These are phyloP conservation scores for Stenolophus ochropezus DNA, from an alignment of 2,888 invertebrate species.

Conservation along the genomic window DNA sequence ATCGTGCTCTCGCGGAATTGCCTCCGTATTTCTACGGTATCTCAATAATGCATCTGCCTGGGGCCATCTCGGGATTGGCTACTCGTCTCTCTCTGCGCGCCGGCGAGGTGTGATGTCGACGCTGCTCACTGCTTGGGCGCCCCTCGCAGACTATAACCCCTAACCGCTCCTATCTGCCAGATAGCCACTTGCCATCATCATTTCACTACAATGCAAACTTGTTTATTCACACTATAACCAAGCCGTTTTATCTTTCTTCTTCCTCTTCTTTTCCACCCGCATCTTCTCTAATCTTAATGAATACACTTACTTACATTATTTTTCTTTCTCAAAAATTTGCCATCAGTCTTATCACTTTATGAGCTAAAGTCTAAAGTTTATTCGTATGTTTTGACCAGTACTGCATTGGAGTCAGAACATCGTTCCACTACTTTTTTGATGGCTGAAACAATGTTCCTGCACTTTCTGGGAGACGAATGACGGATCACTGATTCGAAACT, in stretches of 20 bases:
- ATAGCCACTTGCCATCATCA: constrained; percentile 40
- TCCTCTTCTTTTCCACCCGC: background rate
- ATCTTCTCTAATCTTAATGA: background rate
- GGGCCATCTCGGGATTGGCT: constrained; percentile 68
- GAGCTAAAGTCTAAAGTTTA: background rate
- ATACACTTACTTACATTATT: background rate
- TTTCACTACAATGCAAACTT: constrained; percentile 41
- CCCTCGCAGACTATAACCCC: constrained; percentile 57
- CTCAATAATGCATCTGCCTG: constrained; percentile 72
- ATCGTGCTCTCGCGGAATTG: constrained; percentile 74
- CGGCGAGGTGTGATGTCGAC: constrained; percentile 21
- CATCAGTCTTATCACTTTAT: background rate
- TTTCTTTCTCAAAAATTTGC: background rate
- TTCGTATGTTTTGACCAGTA: no score
- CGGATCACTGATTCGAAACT: no score
- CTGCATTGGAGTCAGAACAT: no score
- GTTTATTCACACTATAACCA: constrained; percentile 31
- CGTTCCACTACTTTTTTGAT: no score
- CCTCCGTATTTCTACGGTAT: constrained; percentile 74
- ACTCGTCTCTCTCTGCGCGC: constrained; percentile 47
- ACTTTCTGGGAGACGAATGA: no score
- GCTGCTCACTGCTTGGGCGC: constrained; percentile 52
- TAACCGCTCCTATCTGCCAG: constrained; percentile 36
- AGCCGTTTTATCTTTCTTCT: background rate
- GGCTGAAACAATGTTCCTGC: no score